Percentiles rank a stretch among this genome's conserved stretches.
These are phyloP conservation scores for Palythoa grandis DNA, from an alignment of 92 coral and sea anemone genomes.

Conservation along the genomic window DNA sequence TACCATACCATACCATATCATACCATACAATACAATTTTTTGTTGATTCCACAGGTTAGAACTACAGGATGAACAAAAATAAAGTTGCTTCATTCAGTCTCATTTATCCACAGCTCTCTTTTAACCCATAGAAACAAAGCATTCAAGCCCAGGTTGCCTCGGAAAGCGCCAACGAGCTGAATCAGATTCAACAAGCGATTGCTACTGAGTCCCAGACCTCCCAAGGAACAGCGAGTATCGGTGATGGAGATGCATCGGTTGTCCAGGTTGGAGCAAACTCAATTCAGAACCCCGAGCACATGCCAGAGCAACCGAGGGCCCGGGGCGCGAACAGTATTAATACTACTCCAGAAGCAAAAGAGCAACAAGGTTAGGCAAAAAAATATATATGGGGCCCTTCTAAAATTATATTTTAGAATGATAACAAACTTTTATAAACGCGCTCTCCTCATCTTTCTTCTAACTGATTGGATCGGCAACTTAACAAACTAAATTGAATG, in stretches of 20 bases:
- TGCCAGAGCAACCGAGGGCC: constrained; percentile 48
- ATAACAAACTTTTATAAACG: too few relatives aligned
- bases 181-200: constrained; percentile 95
- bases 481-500: too few relatives aligned
- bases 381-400: too few relatives aligned
- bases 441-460: too few relatives aligned
- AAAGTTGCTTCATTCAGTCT: too few relatives aligned
- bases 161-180: constrained; percentile 96
- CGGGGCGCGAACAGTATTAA: constrained; percentile 43
- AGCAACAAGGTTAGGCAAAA: neutral
- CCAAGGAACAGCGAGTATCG: constrained; percentile 88
- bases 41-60: too few relatives aligned
- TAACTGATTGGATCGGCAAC: too few relatives aligned
- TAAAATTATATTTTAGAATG: too few relatives aligned
- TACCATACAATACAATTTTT: too few relatives aligned
- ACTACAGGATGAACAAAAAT: too few relatives aligned
- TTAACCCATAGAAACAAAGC: constrained; percentile 74
- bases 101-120: neutral
- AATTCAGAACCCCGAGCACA: constrained; percentile 16
- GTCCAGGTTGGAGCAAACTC: constrained; percentile 59
- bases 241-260: constrained; percentile 86
- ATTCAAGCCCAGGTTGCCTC: constrained; percentile 99
- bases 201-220: constrained; percentile 98
- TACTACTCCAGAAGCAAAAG: constrained; percentile 13
- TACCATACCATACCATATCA: too few relatives aligned